These are phyloP conservation scores for Hyla sarda DNA, from an alignment of 2,113 vertebrate species.

Conservation along the genomic window DNA sequence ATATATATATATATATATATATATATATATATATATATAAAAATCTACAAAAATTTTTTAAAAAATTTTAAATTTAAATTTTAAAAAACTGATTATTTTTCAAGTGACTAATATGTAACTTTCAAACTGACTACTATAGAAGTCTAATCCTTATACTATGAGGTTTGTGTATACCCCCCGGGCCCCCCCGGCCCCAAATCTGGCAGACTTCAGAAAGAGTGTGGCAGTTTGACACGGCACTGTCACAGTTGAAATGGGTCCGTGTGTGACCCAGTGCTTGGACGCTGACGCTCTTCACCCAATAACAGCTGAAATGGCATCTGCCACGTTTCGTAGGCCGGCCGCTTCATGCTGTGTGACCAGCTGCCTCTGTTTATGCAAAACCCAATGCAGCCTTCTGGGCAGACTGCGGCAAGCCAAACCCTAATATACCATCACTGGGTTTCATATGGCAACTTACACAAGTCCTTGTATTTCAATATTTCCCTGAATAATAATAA, in stretches of 20 bases:
- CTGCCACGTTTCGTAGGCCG: conserved; percentile 72
- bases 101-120: background rate
- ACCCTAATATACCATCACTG: conserved; percentile 61
- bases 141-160: conserved; percentile 57
- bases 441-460: conserved; percentile 68
- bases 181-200: conserved; percentile 60
- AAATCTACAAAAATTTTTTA: too few species aligned
- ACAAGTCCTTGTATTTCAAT: conserved; percentile 48
- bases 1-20: too few species aligned
- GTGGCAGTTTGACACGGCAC: conserved; percentile 80
- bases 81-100: background rate
- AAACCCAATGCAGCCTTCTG: conserved; percentile 72
- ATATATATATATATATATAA: too few species aligned
- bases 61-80: too few species aligned
- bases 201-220: conserved; percentile 68
- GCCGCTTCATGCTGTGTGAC: conserved; percentile 78
- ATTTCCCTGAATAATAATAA: background rate
- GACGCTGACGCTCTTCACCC: conserved; percentile 72
- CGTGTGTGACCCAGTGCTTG: conserved; percentile 73
- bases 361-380: conserved; percentile 80
- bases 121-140: conserved; percentile 6
- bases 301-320: conserved; percentile 80
- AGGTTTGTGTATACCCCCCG: conserved; percentile 40
- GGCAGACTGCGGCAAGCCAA: conserved; percentile 64
- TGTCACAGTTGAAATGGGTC: conserved; percentile 74